A percentile compares a stretch with the other conserved stretches of the same genome.
These are phyloP conservation scores for Phoxinus dragarum DNA, from an alignment of 2,797 vertebrate genomes.

Conservation along the genomic window DNA sequence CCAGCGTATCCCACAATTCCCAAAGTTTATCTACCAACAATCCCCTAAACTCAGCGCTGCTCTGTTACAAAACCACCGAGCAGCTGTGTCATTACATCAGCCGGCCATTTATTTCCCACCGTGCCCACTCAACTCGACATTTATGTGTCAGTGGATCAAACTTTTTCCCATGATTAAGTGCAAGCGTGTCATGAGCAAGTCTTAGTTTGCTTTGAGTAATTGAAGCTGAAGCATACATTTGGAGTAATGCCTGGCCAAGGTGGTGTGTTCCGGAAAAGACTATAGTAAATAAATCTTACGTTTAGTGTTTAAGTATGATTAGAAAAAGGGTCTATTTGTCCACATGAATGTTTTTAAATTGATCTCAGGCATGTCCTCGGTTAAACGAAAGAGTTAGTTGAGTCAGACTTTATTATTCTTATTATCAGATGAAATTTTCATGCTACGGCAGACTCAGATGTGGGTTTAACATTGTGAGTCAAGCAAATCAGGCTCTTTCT, in stretches of 20 bases:
- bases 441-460: neutral
- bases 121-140: conserved; percentile 31
- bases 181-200: conserved; percentile 24
- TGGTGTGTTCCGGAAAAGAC: neutral
- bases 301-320: conserved; percentile 3
- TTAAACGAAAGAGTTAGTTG: neutral
- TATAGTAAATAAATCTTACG: conserved; percentile 10
- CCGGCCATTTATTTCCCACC: conserved; percentile 37
- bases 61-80: conserved; percentile 36
- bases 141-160: conserved; percentile 45
- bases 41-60: conserved; percentile 40
- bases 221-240: conserved; percentile 12
- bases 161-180: conserved; percentile 41
- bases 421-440: neutral
- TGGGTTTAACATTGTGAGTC: neutral
- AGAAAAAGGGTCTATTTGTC: neutral
- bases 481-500: neutral
- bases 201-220: conserved; percentile 22
- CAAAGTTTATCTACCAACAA: conserved; percentile 52
- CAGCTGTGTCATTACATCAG: conserved; percentile 49
- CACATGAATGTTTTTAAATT: neutral
- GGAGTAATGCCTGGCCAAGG: neutral
- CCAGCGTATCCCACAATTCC: conserved; percentile 48
- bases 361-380: neutral
- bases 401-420: neutral